Evolutionary conservation across 2,888 invertebrate species (phyloP).

Genomic region (Pyrrhosoma nymphula): DNA sequence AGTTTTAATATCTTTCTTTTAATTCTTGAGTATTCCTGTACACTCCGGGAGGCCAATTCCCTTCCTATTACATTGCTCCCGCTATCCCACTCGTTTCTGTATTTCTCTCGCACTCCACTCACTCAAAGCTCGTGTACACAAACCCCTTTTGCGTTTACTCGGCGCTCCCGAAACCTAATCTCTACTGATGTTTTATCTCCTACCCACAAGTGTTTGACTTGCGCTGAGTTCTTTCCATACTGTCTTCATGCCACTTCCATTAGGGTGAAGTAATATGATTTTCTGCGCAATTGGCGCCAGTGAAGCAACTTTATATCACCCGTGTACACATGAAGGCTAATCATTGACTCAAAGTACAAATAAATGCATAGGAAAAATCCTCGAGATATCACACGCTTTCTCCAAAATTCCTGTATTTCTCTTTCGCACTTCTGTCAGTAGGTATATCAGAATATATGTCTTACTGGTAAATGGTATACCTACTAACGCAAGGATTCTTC

Average conservation of each 20-base stretch:
- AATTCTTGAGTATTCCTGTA: no score
- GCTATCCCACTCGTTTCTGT: neutral
- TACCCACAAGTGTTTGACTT: neutral
- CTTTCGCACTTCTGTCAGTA: no score
- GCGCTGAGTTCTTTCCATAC: neutral
- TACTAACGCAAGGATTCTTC: no score
- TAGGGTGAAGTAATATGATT: neutral
- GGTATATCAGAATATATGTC: no score
- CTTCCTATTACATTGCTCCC: neutral
- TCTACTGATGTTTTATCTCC: neutral
- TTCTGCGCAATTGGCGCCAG: neutral
- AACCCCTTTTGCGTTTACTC: neutral
- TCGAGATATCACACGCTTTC: no score
- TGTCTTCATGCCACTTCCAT: constrained; percentile 1
- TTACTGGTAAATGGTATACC: no score
- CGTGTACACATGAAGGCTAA: no score
- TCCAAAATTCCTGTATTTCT: no score
- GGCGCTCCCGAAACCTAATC: neutral
- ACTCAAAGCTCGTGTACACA: neutral
- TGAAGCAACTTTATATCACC: neutral
- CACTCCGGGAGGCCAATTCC: no score
- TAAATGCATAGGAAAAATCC: no score
- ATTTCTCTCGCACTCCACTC: neutral
- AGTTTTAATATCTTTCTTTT: no score
- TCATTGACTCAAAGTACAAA: no score